Evolutionary conservation across 2,888 invertebrate species (phyloP), one percentile per base, ranked within the genome.

Genomic region (Hoplodrina blanda): DNA sequence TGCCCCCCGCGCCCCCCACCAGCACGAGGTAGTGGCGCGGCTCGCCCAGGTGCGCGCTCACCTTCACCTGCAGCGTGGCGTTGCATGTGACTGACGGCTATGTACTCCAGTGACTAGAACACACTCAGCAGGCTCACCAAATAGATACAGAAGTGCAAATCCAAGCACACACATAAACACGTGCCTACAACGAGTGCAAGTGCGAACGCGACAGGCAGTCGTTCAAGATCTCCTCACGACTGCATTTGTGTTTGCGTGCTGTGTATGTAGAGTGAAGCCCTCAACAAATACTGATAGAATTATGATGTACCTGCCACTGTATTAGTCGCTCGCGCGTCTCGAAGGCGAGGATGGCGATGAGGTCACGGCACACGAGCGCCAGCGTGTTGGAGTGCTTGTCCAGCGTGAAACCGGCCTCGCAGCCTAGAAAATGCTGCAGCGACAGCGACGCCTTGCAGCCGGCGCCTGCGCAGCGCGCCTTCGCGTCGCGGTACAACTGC

Each of bases 381-480:
- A 99, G 97, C 60, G 98, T 98, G 94, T 98, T 97, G 75, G 98
- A 98, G 95, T 99, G 98, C 94, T 98, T 98, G 96, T 99, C 98
- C 88, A 98, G 96, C 69, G 98, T 98, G 95, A 99, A 98, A 82
- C 98, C 98, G 74, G 97, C 97, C 96, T 98, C 98, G 88, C 98
- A 96, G 75, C 98, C 98, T 74, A 98, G 97, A 96, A 98, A 98
- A 87, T 98, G 98, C 93, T 98, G 98, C 90, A 98, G 96, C 73
- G 98, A 98, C 74, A 98, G 96, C 71, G 98, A 98, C 33, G 98
- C 98, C 95, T 98, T 98, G 85, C 98, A 97, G 93, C 97, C 80
- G 41, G 87, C 87, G 76, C 90, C 78, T 82, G 90, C 96, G 62
- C 97, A 96, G 46, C 96, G 96, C 75, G 98, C 87, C 97, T 97